phyloP scores from a whole-genome alignment of 2,888 invertebrate species.

The Dryobotodes eremita region DNA sequence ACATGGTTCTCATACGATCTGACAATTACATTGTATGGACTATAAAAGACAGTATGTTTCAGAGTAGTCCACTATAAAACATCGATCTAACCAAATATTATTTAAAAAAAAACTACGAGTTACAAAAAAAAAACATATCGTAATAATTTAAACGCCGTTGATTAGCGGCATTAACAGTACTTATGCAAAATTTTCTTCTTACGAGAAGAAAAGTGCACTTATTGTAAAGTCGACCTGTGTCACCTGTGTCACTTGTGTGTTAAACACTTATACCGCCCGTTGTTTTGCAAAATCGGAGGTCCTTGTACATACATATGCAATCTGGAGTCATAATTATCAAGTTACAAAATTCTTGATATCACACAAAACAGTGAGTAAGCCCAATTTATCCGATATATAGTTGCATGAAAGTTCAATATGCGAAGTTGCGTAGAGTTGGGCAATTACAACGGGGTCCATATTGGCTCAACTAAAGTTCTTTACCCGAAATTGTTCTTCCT shows the following conservation, averaged over 20 bases:
- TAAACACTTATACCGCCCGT: neutral
- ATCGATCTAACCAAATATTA: neutral
- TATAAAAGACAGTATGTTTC: neutral
- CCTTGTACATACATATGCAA: conserved; percentile 13
- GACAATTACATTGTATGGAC: neutral
- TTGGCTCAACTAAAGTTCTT: too few relatives aligned
- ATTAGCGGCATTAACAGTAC: neutral
- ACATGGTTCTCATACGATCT: neutral
- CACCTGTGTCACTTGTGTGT: neutral
- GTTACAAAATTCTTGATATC: conserved; percentile 32
- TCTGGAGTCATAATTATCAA: conserved; percentile 26
- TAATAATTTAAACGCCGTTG: neutral
- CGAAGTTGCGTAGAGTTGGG: conserved; percentile 85
- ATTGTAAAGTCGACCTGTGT: conserved; percentile 8
- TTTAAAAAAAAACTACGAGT: neutral
- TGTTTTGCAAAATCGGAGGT: neutral
- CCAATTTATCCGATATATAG: conserved; percentile 68
- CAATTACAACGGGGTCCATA: conserved; percentile 78
- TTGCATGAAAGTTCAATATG: conserved; percentile 81
- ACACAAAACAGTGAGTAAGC: conserved; percentile 47
- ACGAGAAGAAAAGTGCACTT: neutral
- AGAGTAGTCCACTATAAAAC: neutral
- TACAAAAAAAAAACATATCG: neutral
- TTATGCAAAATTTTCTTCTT: neutral
- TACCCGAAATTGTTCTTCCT: too few relatives aligned